Base-by-base conservation (phyloP, 2,888 invertebrate genomes). In the Heliothis peltigera region DNA sequence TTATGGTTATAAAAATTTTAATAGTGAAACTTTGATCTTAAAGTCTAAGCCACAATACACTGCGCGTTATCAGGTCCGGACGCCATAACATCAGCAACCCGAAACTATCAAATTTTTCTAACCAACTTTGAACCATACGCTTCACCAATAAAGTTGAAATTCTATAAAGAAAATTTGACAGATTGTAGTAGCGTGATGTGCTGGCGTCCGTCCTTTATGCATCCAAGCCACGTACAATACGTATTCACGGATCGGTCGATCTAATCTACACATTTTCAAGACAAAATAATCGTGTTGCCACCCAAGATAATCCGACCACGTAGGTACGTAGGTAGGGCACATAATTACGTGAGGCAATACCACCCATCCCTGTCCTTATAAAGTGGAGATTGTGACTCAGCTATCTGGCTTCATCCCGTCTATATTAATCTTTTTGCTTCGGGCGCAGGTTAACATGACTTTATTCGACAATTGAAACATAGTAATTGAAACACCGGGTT, bases 351-450 rank as follows among this genome's bases (percentile, higher is more conserved):
- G 75, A 64, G 68, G 74, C 71, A 73, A 80, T 78, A 63, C 57
- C 68, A 79, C 62, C 68, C 61, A 61, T 70, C 70, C 81, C 70
- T 75, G 76, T 78, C 74, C 64, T 82, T 75, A 82, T 78, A 80
- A 78, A 82, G 39, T 69, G 71, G 75, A 69, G 79, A 51, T 60
- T 67, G 61, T 83, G 82, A 84, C 76, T 78, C 79, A 69, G 81
- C 81, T 69, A 67, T 76, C 70, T 78, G 54, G 67, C 70, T 82
- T 80, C 76, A 82, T 80, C 79, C 78, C 75, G 71, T 69, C 64
- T 63, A 75, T 77, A 81, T 81, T 82, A 81, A 83, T 81, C 78
- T 78, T 84, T 79, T 77, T 70, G 59, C 61, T 61, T 51, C 56
- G 47, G 53, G 57, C 39, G 55, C 39, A 32, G 53, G 47, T 69